phyloP scores from a whole-genome alignment of 2,888 invertebrate genomes.

The Sphecodes monilicornis region DNA sequence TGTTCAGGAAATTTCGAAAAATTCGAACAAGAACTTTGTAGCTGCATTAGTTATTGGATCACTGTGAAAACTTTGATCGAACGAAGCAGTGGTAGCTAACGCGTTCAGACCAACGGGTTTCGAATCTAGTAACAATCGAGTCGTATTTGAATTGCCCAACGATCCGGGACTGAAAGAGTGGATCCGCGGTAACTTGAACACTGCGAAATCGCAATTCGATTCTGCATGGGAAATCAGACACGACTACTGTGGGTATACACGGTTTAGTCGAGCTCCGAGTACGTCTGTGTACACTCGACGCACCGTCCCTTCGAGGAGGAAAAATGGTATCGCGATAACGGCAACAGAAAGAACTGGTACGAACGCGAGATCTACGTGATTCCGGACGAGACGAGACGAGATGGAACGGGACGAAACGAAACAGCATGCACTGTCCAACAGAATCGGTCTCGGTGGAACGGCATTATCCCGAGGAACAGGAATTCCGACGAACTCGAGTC shows the following conservation, averaged over 20 bases:
- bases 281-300: conserved; percentile 13
- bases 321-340: conserved; percentile 32
- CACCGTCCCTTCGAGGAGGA: conserved; percentile 19
- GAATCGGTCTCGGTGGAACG: conserved; percentile 13
- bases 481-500: not conserved
- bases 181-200: conserved; percentile 9
- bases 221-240: not conserved
- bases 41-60: not conserved
- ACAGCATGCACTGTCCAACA: conserved; percentile 15
- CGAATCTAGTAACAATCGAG: not conserved
- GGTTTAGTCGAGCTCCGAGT: conserved; percentile 6
- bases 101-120: not conserved
- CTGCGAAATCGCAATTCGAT: conserved; percentile 1
- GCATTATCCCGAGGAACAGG: conserved; percentile 23
- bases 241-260: conserved; percentile 2
- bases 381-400: conserved; percentile 13
- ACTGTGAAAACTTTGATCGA: not conserved
- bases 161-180: conserved; percentile 22
- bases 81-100: not conserved
- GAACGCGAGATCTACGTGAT: conserved; percentile 45
- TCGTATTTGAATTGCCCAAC: not conserved
- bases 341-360: conserved; percentile 24
- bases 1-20: not conserved
- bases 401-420: conserved; percentile 4
- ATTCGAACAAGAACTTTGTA: not conserved